Evolutionary conservation across 2,113 vertebrate genomes (phyloP).

Genomic region (Papio anubis): DNA sequence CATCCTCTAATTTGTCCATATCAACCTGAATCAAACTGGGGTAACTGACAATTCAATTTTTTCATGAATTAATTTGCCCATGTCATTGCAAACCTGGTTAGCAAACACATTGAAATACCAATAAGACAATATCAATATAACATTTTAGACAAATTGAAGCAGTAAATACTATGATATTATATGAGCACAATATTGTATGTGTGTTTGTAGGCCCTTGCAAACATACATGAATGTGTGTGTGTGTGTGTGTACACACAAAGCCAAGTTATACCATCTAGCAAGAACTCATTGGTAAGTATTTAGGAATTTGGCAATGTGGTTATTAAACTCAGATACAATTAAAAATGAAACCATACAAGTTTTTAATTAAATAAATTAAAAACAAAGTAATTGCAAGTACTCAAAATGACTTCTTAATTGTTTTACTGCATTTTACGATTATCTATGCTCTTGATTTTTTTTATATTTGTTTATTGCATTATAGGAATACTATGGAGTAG

Average conservation of each 20-base stretch:
- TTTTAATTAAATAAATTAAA: constrained; percentile 19
- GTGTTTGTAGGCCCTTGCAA: background rate
- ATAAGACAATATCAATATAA: background rate
- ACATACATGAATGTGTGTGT: background rate
- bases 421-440: background rate
- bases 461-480: background rate
- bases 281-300: background rate
- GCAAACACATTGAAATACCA: background rate
- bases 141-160: background rate
- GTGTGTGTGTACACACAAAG: background rate
- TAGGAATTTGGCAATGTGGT: background rate
- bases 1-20: background rate
- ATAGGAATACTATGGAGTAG: accelerated
- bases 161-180: background rate
- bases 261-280: background rate
- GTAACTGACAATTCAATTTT: background rate
- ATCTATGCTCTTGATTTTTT: background rate
- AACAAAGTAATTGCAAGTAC: background rate
- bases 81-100: background rate
- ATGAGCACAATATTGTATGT: background rate
- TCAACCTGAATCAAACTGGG: background rate
- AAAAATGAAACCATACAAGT: background rate
- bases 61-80: background rate
- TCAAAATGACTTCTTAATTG: background rate
- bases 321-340: background rate